A percentile compares a stretch with the other conserved stretches of the same genome.
These are phyloP conservation scores for Morone chrysops DNA, from an alignment of 2,113 vertebrate genomes.

Conservation along the genomic window DNA sequence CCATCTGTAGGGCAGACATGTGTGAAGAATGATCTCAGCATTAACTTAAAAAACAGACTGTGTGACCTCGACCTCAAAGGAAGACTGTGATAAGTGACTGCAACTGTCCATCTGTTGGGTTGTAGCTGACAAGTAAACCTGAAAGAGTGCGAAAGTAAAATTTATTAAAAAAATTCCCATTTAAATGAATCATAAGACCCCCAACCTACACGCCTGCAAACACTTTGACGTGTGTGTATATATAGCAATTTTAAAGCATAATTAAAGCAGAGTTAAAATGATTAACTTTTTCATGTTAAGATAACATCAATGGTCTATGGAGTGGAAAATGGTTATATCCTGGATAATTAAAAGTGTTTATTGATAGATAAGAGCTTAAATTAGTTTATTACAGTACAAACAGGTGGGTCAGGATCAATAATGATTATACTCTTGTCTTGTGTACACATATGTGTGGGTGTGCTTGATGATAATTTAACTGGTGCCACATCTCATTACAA, in stretches of 20 bases:
- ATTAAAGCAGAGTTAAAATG: not conserved
- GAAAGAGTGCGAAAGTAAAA: not conserved
- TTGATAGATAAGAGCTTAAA: not conserved
- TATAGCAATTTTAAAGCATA: not conserved
- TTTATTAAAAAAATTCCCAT: too few species aligned
- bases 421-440: constrained; percentile 18
- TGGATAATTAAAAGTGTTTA: not conserved
- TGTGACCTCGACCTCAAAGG: constrained; percentile 39
- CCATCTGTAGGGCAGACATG: constrained; percentile 38
- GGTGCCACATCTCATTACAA: not conserved
- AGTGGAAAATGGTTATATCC: not conserved
- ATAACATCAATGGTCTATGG: not conserved
- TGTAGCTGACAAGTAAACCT: not conserved
- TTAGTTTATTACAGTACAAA: not conserved
- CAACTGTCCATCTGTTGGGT: constrained; percentile 18
- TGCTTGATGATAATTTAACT: not conserved
- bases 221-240: too few species aligned
- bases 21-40: constrained; percentile 30
- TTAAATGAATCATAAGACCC: too few species aligned
- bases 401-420: not conserved
- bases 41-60: constrained; percentile 17
- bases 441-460: constrained; percentile 17
- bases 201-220: too few species aligned
- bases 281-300: not conserved
- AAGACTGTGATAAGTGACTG: constrained; percentile 19